Conservation (phyloP, 1,140 invertebrate genomes). For the Leptonema lineaticorne region DNA sequence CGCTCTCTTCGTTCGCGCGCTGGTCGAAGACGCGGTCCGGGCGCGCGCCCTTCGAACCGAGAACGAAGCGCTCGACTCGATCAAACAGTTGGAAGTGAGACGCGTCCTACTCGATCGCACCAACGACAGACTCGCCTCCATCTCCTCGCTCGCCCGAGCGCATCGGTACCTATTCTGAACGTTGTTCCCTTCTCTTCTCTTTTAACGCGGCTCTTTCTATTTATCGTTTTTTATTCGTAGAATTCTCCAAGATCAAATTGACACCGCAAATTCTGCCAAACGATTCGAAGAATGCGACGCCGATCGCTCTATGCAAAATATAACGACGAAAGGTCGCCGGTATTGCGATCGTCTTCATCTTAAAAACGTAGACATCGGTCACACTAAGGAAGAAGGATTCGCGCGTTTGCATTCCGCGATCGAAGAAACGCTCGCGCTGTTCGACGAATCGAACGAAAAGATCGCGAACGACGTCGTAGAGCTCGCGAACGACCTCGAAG, state of each 20-base stretch:
- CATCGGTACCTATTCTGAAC: conserved; percentile 45
- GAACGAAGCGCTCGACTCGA: conserved; percentile 48
- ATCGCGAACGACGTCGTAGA: conserved; percentile 44
- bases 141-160: conserved; percentile 51
- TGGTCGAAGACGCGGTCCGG: conserved; percentile 34
- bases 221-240: too few species aligned
- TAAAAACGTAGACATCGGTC: conserved; percentile 51
- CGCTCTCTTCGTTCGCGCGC: neutral
- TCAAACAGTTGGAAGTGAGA: conserved; percentile 48
- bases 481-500: conserved; percentile 47
- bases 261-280: conserved; percentile 44
- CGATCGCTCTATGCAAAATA: conserved; percentile 39
- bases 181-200: neutral
- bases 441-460: conserved; percentile 44
- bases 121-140: conserved; percentile 47
- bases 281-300: conserved; percentile 44
- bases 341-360: conserved; percentile 47
- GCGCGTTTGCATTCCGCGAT: conserved; percentile 48
- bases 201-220: neutral
- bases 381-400: conserved; percentile 46
- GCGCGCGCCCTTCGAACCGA: conserved; percentile 14
- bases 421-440: conserved; percentile 47
- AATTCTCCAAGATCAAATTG: conserved; percentile 45
- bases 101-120: conserved; percentile 49
- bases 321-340: conserved; percentile 43